Base-by-base conservation (phyloP, 2,888 invertebrate species). In the Cabera pusaria region DNA sequence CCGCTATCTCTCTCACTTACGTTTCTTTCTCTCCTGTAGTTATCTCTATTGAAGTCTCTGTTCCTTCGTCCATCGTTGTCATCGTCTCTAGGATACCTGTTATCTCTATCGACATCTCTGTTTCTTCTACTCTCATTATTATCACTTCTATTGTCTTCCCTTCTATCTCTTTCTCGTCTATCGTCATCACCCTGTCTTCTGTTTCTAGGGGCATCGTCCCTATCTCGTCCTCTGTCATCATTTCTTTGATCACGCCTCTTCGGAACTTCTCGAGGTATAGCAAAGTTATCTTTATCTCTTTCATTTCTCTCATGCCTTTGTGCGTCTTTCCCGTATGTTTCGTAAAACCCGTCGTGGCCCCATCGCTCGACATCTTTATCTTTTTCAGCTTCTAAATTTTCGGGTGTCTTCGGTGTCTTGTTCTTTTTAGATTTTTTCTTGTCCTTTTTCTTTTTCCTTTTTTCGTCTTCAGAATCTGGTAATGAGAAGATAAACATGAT, bases 321-420 rank as follows among this genome's bases (percentile, higher is more conserved):
- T 1, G 82, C 84, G 23, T 76, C 78, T 58, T 77, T 67, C 0
- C 87, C 88, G 39, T 88, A 84, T 0, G 79, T 85, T 17, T 87
- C 85, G 43, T 80, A 87, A 43, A 82, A 87, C 1, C 87, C 85
- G 31, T 86, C 86, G 44, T 88, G 87, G 1, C 84, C 86, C 87
- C 87, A 86, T 33, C 49, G 42, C 23, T 82, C 73, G 7, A 32
- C 40, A 14, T 50, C 37, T 20, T 63, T 62, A 4, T 63, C 52
- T 37, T 75, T 70, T 1, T 66, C 44, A 0, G 63, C 44, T 31
- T 61, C 63, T 0, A 16, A 14, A 2, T 56, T 58, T 40, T 63
- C 63, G 7, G 70, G 58, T 6, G 67, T 57, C 60, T 73, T 57
- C 1, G 68, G 56, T 1, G 58, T 69, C 1, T 45, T 62, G 25